Evolutionary conservation across 2,797 vertebrate genomes (phyloP), one percentile per base, ranked within the genome.

Genomic region (Chloroceryle amazona): DNA sequence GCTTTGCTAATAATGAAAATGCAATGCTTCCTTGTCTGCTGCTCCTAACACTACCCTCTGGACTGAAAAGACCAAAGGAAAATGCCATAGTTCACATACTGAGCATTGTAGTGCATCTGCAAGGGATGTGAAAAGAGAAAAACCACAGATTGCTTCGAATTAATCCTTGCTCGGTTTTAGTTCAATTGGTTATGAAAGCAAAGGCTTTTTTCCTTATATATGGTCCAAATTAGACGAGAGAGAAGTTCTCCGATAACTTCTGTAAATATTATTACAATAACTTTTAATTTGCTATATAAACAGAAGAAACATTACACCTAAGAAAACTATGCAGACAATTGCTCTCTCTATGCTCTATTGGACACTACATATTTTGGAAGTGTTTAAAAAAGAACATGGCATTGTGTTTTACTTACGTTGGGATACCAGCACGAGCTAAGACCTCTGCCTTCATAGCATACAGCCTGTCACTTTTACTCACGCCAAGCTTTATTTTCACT

Each of bases 381-480:
- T 26, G 22, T 41, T 91, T 91, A 62, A 7, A 70, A 72, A 86
- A 93, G 94, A 23, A 42, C 35, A 71, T 8, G 26, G 86, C 88
- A 78, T 35, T 86, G 31, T 73, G 76, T 93, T 92, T 91, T 97
- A 99, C 99, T 97, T 98, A 99, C 99, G 99, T 99, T 54, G 99
- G 99, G 97, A 99, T 99, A 97, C 99, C 99, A 12, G 99, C 99
- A 29, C 99, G 99, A 11, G 99, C 99, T 98, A 99, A 97, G 95
- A 99, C 99, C 97, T 99, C 99, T 10, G 99, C 99, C 98, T 99
- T 99, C 99, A 99, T 99, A 97, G 99, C 99, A 75, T 99, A 99
- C 41, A 99, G 99, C 72, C 99, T 98, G 95, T 99, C 99, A 61
- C 99, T 99, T 98, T 99, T 99, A 97, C 99, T 99, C 97, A 99